phyloP scores from a whole-genome alignment of 2,113 vertebrate species.

The Oncorhynchus clarkii region DNA sequence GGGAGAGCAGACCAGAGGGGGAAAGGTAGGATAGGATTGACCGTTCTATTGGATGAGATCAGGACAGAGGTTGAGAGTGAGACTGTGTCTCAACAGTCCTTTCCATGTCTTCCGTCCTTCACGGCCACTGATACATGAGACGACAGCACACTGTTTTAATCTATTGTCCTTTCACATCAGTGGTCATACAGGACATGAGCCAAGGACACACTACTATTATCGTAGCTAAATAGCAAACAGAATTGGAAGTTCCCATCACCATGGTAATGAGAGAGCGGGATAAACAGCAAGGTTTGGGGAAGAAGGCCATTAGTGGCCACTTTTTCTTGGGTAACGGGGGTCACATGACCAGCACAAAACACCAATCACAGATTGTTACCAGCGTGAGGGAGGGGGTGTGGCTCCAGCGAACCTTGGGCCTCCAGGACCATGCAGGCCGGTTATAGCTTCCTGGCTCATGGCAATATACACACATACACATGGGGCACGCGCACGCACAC shows the following conservation, averaged over 20 bases:
- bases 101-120: too few relatives aligned
- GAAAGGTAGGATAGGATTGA: too few relatives aligned
- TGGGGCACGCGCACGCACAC: not conserved
- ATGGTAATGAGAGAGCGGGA: not conserved
- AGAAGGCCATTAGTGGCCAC: not conserved
- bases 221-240: not conserved
- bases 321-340: not conserved
- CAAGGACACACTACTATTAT: too few relatives aligned
- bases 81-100: too few relatives aligned
- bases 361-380: constrained; percentile 41
- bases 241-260: not conserved
- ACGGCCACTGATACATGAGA: too few relatives aligned
- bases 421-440: constrained; percentile 18
- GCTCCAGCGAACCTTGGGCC: constrained; percentile 26
- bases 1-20: too few relatives aligned
- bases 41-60: too few relatives aligned
- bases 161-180: too few relatives aligned
- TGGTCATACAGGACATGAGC: too few relatives aligned
- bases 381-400: constrained; percentile 16
- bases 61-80: too few relatives aligned
- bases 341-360: constrained; percentile 36
- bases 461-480: too few relatives aligned
- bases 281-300: not conserved
- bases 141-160: too few relatives aligned
- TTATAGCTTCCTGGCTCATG: constrained; percentile 46